A percentile compares a stretch with the other conserved stretches of the same genome.
Conservation (phyloP, 1,140 invertebrate species). For the Cydia strobilella region DNA sequence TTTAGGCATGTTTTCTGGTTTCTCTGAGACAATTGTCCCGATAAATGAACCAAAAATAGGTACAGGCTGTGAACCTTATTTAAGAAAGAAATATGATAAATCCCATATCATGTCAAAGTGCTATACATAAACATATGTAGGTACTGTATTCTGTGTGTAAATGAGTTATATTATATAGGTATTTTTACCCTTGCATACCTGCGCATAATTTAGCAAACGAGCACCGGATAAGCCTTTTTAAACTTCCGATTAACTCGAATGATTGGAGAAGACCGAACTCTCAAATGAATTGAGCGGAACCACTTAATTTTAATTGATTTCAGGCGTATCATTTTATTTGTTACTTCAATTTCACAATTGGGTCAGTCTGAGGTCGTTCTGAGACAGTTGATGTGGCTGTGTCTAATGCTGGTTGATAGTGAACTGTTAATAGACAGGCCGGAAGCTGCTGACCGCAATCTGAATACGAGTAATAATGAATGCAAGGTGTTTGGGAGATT, state of each 20-base stretch:
- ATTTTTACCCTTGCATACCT: background rate
- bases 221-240: background rate
- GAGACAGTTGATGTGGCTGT: constrained; percentile 15
- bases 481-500: constrained; percentile 3
- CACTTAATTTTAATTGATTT: constrained; percentile 7
- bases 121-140: no score
- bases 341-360: constrained; percentile 30
- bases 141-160: background rate
- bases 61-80: no score
- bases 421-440: constrained; percentile 5
- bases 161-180: background rate
- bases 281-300: constrained; percentile 20
- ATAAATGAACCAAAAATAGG: no score
- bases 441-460: constrained; percentile 28
- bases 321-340: constrained; percentile 31
- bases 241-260: background rate
- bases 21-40: no score
- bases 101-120: no score
- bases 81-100: no score
- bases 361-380: constrained; percentile 5
- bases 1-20: no score
- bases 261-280: background rate
- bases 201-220: background rate
- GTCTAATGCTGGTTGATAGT: constrained; percentile 18
- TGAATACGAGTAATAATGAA: background rate